Conservation (phyloP, 2,888 invertebrate genomes). For the Leucophenga maculata region DNA sequence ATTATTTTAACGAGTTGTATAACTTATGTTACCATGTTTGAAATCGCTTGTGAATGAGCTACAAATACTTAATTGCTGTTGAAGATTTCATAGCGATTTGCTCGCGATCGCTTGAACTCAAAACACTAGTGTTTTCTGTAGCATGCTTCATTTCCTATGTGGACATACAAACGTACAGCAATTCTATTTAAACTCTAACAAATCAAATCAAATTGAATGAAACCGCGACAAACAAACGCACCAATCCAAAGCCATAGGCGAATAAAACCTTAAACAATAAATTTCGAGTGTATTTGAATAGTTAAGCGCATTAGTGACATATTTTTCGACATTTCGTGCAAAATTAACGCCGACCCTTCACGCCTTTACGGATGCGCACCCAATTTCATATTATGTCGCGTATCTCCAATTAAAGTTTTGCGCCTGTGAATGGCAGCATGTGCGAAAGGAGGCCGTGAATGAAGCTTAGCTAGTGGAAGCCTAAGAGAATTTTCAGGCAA, state of each 20-base stretch:
- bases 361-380: too few relatives aligned
- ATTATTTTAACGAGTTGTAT: too few relatives aligned
- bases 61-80: too few relatives aligned
- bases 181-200: conserved; percentile 52
- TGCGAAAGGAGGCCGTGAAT: background rate
- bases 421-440: conserved; percentile 30
- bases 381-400: conserved; percentile 59
- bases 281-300: conserved; percentile 50
- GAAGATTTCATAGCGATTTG: too few relatives aligned
- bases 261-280: background rate
- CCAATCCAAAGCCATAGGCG: too few relatives aligned
- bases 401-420: conserved; percentile 61
- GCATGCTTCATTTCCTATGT: background rate
- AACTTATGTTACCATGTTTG: too few relatives aligned
- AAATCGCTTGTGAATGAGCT: too few relatives aligned
- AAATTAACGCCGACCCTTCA: background rate
- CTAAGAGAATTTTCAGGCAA: too few relatives aligned
- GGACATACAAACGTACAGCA: conserved; percentile 4
- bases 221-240: too few relatives aligned
- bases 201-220: conserved; percentile 33
- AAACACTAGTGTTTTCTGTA: too few relatives aligned
- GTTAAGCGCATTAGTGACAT: conserved; percentile 63
- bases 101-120: too few relatives aligned
- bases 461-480: background rate
- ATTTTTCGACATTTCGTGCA: conserved; percentile 37